phyloP scores from a whole-genome alignment of 2,797 vertebrate species.

The Adelosebastes latens region DNA sequence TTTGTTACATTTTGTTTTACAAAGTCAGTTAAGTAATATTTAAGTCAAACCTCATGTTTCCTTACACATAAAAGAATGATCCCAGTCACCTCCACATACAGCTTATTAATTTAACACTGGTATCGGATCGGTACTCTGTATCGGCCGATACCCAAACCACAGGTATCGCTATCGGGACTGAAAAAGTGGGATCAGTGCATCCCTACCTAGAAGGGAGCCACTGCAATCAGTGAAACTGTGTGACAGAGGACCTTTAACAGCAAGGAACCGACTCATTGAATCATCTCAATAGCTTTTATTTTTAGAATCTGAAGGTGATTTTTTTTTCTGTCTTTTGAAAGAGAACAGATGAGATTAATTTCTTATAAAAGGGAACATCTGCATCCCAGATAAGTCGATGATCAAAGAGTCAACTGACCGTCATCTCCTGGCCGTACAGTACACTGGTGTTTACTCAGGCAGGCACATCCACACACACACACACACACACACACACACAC shows the following conservation, averaged over 20 bases:
- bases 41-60: too few species aligned
- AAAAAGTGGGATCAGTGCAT: too few species aligned
- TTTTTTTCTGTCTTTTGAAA: constrained; percentile 29
- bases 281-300: not conserved
- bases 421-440: constrained; percentile 47
- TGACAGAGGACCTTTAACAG: not conserved
- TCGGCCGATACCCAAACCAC: too few species aligned
- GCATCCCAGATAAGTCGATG: constrained; percentile 60
- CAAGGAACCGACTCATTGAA: not conserved
- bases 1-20: too few species aligned
- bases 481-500: not conserved
- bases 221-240: not conserved
- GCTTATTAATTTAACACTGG: too few species aligned
- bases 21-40: too few species aligned
- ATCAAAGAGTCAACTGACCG: constrained; percentile 63
- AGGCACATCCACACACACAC: constrained; percentile 28
- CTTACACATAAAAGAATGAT: too few species aligned
- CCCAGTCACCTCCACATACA: too few species aligned
- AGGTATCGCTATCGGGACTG: too few species aligned
- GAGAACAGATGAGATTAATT: constrained; percentile 41
- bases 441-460: constrained; percentile 55
- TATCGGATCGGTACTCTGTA: too few species aligned
- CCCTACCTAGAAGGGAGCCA: not conserved
- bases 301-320: not conserved
- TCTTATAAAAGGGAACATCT: constrained; percentile 66